These are phyloP conservation scores for Alouatta palliata DNA, from an alignment of 2,113 vertebrate genomes.

Conservation along the genomic window DNA sequence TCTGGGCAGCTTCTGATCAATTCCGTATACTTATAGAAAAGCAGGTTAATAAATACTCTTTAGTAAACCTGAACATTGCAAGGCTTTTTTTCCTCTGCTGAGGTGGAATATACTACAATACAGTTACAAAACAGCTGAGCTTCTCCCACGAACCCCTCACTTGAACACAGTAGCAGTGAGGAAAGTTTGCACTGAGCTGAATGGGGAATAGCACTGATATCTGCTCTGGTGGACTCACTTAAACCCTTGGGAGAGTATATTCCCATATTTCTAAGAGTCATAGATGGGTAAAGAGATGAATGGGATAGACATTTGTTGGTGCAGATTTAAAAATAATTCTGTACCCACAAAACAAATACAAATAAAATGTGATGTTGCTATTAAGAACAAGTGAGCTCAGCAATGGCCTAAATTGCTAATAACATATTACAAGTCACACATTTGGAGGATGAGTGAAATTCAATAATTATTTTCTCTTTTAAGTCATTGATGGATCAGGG, in stretches of 20 bases:
- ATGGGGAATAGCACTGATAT: background rate
- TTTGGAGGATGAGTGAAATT: background rate
- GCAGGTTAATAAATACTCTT: background rate
- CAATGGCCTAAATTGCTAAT: background rate
- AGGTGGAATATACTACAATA: background rate
- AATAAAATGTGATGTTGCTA: background rate
- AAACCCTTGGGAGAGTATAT: background rate
- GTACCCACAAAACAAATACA: background rate
- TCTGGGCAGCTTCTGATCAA: slow-evolving; percentile 31
- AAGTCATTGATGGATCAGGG: background rate
- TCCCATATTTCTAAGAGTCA: background rate
- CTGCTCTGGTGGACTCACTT: background rate
- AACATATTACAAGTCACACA: background rate
- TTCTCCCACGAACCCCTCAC: background rate
- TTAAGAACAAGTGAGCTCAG: background rate
- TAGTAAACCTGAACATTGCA: background rate
- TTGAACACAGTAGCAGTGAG: background rate
- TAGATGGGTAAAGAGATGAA: background rate
- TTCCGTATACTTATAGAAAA: background rate
- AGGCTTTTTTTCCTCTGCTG: background rate
- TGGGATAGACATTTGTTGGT: background rate
- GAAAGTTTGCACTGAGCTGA: background rate
- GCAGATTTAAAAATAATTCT: background rate
- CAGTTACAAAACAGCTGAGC: background rate
- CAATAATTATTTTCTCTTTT: background rate